A percentile compares a stretch with the other conserved stretches of the same genome.
These are phyloP conservation scores for Apogon hyalosoma DNA, from an alignment of 2,797 vertebrate genomes.

Conservation along the genomic window DNA sequence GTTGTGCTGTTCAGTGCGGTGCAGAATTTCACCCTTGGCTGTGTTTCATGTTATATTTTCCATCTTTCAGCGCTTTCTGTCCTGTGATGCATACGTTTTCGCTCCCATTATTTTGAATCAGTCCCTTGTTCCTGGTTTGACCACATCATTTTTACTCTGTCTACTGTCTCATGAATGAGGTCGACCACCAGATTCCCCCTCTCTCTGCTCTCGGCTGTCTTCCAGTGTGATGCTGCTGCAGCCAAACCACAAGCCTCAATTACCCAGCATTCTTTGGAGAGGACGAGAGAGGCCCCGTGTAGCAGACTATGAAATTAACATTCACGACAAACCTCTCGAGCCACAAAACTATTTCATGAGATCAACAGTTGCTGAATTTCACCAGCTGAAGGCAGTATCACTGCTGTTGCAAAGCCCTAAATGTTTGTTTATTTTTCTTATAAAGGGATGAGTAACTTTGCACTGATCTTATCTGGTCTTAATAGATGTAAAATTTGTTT, in stretches of 20 bases:
- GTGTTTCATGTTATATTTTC: slow-evolving; percentile 16
- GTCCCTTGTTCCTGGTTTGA: slow-evolving; percentile 62
- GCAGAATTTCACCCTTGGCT: slow-evolving; percentile 20
- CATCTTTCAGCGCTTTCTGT: slow-evolving; percentile 44
- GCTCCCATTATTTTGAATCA: slow-evolving; percentile 60
- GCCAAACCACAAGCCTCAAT: slow-evolving; percentile 72
- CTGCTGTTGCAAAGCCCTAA: not conserved
- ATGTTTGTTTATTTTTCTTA: slow-evolving; percentile 1
- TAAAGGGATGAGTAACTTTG: slow-evolving; percentile 4
- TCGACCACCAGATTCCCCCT: slow-evolving; percentile 53
- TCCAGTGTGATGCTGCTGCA: slow-evolving; percentile 7
- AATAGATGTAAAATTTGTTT: not conserved
- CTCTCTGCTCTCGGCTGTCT: slow-evolving; percentile 35
- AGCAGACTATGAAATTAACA: slow-evolving; percentile 62
- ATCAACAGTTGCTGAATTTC: slow-evolving; percentile 41
- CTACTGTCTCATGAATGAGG: slow-evolving; percentile 58
- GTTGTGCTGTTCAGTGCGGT: not conserved
- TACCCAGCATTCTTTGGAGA: slow-evolving; percentile 68
- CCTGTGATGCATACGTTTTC: slow-evolving; percentile 49
- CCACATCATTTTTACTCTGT: slow-evolving; percentile 61
- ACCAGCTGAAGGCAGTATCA: slow-evolving; percentile 22
- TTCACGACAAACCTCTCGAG: slow-evolving; percentile 58
- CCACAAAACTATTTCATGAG: slow-evolving; percentile 51
- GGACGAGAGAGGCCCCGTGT: slow-evolving; percentile 55
- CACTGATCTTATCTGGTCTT: not conserved